Evolutionary conservation across 2,797 vertebrate species (phyloP), one percentile per base, ranked within the genome.

Genomic region (Liasis olivaceus): DNA sequence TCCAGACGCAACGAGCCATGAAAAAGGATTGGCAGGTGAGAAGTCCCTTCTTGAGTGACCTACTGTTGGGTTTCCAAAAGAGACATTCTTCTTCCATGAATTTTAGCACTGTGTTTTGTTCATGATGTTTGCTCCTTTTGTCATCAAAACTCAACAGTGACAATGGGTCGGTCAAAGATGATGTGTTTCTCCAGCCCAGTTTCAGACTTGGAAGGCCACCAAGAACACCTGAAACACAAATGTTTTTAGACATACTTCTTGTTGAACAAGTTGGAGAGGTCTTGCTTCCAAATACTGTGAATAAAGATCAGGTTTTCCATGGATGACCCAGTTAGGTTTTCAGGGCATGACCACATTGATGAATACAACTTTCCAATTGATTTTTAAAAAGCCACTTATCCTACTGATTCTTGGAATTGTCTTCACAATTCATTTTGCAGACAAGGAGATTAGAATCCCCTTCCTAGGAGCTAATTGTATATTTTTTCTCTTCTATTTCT

Each of bases 1-100:
- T 99, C 94, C 98, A 99, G 96, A 95, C 97, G 17, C 95, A 97
- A 56, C 98, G 98, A 94, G 96, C 97, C 0, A 96, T 99, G 89
- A 98, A 98, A 95, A 99, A 98, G 91, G 98, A 99, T 96, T 99
- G 99, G 99, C 98, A 99, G 97, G 99, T 99, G 95, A 95, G 96
- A 94, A 14, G 59, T 92, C 54, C 17, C 89, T 93, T 92, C 87
- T 91, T 92, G 90, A 94, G 93, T 93, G 93, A 96, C 96, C 96
- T 58, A 17, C 85, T 77, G 77, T 91, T 85, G 93, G 92, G 14
- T 85, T 95, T 96, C 94, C 95, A 91, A 92, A 90, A 64, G 92
- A 95, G 54, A 85, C 87, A 87, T 89, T 96, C 91, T 95, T 93
- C 91, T 89, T 96, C 95, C 95, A 89, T 91, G 93, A 94, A 93